Evolutionary conservation across 1,140 invertebrate species (phyloP).

Genomic region (Eupeodes corollae): DNA sequence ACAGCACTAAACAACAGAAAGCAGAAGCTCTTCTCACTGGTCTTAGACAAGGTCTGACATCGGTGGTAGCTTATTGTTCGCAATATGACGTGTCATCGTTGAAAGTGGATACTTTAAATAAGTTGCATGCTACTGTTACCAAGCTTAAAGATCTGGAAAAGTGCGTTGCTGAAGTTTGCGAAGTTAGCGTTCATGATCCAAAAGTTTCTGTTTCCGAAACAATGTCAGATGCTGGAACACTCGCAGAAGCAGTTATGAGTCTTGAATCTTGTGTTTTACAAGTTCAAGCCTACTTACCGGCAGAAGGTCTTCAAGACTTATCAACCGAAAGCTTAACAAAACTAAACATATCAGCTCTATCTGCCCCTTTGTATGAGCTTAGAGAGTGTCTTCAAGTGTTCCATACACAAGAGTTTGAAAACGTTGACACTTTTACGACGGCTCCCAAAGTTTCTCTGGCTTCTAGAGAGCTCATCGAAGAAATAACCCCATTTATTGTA

Average conservation of each 20-base stretch:
- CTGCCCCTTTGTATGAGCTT: constrained; percentile 21
- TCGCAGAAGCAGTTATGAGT: constrained; percentile 26
- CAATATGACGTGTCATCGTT: constrained; percentile 18
- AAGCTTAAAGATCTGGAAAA: constrained; percentile 24
- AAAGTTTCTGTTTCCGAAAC: constrained; percentile 16
- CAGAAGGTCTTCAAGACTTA: constrained; percentile 18
- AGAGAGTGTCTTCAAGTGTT: constrained; percentile 10
- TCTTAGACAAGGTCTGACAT: constrained; percentile 23
- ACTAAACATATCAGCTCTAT: constrained; percentile 14
- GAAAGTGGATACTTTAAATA: constrained; percentile 9
- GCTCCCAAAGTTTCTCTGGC: too few relatives aligned
- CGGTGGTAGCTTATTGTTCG: constrained; percentile 21
- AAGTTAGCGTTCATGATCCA: constrained; percentile 13
- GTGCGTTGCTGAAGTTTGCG: constrained; percentile 20
- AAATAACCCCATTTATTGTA: constrained; percentile 5
- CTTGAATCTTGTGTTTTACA: constrained; percentile 25
- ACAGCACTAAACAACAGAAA: constrained; percentile 4
- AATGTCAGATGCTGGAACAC: constrained; percentile 16
- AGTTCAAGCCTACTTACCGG: constrained; percentile 24
- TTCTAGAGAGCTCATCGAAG: constrained; percentile 2
- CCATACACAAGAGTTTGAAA: constrained; percentile 8
- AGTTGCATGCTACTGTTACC: constrained; percentile 22
- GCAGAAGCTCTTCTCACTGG: constrained; percentile 15
- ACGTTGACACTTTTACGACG: constrained; percentile 3
- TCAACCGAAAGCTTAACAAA: constrained; percentile 19